Conservation (phyloP, 2,888 invertebrate genomes). For the Tyria jacobaeae region DNA sequence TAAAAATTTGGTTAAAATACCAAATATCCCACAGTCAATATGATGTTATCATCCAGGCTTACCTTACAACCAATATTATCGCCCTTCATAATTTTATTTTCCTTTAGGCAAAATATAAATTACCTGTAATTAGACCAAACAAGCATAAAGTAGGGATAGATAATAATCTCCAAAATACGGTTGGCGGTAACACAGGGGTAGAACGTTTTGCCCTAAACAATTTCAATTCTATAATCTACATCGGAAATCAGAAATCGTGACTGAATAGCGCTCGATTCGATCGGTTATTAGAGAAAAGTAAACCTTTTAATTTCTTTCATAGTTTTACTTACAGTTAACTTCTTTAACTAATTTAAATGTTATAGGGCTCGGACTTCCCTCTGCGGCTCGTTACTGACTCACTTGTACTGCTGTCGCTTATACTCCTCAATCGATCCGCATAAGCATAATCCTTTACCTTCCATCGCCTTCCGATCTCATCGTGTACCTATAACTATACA, state of each 20-base stretch:
- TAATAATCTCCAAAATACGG: conserved; percentile 26
- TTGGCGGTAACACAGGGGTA: neutral
- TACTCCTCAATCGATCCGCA: too few relatives aligned
- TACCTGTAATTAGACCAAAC: conserved; percentile 19
- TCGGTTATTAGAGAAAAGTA: neutral
- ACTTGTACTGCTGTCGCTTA: too few relatives aligned
- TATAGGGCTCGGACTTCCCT: too few relatives aligned
- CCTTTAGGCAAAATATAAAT: conserved; percentile 22
- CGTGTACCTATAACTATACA: too few relatives aligned
- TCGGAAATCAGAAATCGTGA: neutral
- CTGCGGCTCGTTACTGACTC: too few relatives aligned
- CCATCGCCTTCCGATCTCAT: too few relatives aligned
- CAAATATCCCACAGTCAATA: neutral
- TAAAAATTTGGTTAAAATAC: neutral
- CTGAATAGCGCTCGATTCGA: neutral
- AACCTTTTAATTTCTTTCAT: too few relatives aligned
- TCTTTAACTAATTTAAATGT: too few relatives aligned
- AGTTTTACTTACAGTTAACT: too few relatives aligned
- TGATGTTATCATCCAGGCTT: neutral
- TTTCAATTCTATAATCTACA: conserved; percentile 4
- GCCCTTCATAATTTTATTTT: conserved; percentile 11
- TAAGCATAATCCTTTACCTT: too few relatives aligned
- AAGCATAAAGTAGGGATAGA: conserved; percentile 25
- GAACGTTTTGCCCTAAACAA: conserved; percentile 2
- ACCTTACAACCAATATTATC: neutral